phyloP scores from a whole-genome alignment of 2,888 invertebrate genomes.

The Aphidius colemani region DNA sequence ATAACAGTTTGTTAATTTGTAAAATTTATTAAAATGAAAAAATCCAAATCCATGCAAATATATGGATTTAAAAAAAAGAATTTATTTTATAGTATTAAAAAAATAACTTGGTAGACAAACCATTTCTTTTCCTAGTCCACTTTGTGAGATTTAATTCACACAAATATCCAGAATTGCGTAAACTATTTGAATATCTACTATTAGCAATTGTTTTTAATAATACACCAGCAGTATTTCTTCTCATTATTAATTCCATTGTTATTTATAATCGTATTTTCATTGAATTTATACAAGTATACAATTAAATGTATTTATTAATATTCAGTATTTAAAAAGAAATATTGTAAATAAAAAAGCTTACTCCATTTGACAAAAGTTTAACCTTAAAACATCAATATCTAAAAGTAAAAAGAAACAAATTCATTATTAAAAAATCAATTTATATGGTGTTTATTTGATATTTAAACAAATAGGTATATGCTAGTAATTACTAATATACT shows the following conservation, averaged over 20 bases:
- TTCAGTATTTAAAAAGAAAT: not conserved
- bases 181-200: slow-evolving; percentile 30
- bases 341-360: not conserved
- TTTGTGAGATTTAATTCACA: slow-evolving; percentile 33
- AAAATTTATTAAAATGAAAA: not conserved
- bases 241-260: slow-evolving; percentile 43
- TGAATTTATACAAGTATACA: not conserved
- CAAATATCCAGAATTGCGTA: slow-evolving; percentile 32
- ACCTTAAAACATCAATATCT: slow-evolving; percentile 18
- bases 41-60: too few species aligned
- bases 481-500: too few species aligned
- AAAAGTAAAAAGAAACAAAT: not conserved
- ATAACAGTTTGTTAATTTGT: not conserved
- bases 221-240: slow-evolving; percentile 34
- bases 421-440: too few species aligned
- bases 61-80: too few species aligned
- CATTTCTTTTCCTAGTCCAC: slow-evolving; percentile 31
- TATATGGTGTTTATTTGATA: too few species aligned
- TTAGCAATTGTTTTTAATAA: slow-evolving; percentile 31
- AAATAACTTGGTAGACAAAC: slow-evolving; percentile 17
- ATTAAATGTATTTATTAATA: not conserved
- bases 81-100: not conserved
- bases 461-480: too few species aligned
- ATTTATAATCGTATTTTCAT: not conserved
- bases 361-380: not conserved